Percentiles rank a stretch among this genome's conserved stretches.
Conservation (phyloP, 2,888 invertebrate genomes). For the Aspidiotus rigidus region DNA sequence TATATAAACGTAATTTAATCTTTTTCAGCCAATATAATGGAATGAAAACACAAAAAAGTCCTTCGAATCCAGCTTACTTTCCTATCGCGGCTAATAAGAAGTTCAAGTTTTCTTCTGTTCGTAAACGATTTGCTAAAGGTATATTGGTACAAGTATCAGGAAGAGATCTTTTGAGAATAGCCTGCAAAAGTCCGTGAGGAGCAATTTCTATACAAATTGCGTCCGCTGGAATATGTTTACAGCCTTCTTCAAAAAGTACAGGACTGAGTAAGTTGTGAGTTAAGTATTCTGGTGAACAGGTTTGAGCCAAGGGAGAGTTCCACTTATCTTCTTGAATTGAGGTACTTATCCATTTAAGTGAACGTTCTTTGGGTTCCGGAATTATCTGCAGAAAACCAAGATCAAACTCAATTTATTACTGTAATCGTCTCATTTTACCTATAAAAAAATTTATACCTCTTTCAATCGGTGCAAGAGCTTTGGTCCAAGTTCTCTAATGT, state of each 20-base stretch:
- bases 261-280: conserved; percentile 55
- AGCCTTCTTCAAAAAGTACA: conserved; percentile 68
- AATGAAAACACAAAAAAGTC: too few species aligned
- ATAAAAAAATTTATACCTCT: conserved; percentile 41
- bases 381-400: conserved; percentile 20
- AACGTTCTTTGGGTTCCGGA: conserved; percentile 44
- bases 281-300: conserved; percentile 56
- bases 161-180: conserved; percentile 60
- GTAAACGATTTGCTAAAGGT: conserved; percentile 59
- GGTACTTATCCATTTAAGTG: conserved; percentile 54
- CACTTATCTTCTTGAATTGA: conserved; percentile 54
- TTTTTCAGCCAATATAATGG: too few species aligned
- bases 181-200: conserved; percentile 78
- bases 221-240: conserved; percentile 65
- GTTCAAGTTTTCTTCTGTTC: conserved; percentile 45
- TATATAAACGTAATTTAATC: conserved; percentile 36
- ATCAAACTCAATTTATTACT: background rate
- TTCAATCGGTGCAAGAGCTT: conserved; percentile 55
- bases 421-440: background rate
- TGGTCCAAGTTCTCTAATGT: conserved; percentile 64
- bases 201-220: conserved; percentile 81
- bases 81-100: conserved; percentile 56
- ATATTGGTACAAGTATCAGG: conserved; percentile 55
- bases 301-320: conserved; percentile 49
- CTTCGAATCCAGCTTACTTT: conserved; percentile 46